Percentiles rank a stretch among this genome's conserved stretches.
These are phyloP conservation scores for Aricia artaxerxes DNA, from an alignment of 2,888 invertebrate genomes.

Conservation along the genomic window DNA sequence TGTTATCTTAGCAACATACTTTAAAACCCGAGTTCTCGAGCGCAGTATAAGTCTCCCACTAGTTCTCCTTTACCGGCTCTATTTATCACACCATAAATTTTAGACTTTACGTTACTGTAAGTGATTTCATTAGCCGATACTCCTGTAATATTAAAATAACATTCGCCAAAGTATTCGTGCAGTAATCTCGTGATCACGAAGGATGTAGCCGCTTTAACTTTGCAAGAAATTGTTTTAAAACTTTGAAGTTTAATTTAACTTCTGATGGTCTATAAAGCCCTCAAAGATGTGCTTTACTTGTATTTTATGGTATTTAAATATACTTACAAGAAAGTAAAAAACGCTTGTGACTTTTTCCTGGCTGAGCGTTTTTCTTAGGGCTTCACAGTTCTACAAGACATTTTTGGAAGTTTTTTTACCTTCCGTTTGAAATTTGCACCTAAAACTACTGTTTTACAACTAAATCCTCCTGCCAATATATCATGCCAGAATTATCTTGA, in stretches of 20 bases:
- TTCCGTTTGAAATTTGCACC: too few relatives aligned
- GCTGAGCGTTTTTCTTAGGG: too few relatives aligned
- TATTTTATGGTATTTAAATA: neutral
- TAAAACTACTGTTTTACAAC: too few relatives aligned
- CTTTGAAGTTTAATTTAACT: neutral
- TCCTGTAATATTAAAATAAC: slow-evolving; percentile 11
- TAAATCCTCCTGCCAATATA: too few relatives aligned
- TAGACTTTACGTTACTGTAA: neutral
- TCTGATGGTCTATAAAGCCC: neutral
- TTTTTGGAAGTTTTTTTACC: too few relatives aligned
- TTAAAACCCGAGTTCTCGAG: neutral
- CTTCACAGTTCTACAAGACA: too few relatives aligned
- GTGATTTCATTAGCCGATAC: neutral
- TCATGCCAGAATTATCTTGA: too few relatives aligned
- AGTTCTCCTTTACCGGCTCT: neutral
- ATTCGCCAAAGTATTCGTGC: neutral
- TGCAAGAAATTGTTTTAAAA: slow-evolving; percentile 9
- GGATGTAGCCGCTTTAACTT: neutral
- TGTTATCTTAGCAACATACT: neutral
- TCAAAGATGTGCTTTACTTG: neutral
- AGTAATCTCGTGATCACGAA: neutral
- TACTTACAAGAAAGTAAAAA: too few relatives aligned
- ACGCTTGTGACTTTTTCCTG: too few relatives aligned
- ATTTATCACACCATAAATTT: slow-evolving; percentile 6
- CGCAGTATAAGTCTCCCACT: neutral